Evolutionary conservation across 1,140 invertebrate species (phyloP).

Genomic region (Trissolcus basalis): DNA sequence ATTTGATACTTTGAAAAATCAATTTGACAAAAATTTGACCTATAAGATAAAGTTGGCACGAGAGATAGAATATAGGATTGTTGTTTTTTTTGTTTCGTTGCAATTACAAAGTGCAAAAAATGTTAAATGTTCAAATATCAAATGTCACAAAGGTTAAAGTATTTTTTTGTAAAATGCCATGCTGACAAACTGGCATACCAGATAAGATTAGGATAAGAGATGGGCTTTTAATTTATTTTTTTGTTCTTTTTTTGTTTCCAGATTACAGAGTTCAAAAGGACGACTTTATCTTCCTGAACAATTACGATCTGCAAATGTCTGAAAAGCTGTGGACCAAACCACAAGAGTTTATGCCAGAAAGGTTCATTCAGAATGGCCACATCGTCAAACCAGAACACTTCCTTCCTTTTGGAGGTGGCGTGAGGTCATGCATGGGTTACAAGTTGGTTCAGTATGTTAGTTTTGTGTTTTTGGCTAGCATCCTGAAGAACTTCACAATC

Average conservation of each 20-base stretch:
- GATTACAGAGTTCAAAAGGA: slow-evolving; percentile 85
- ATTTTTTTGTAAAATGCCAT: too few species aligned
- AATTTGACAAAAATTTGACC: too few species aligned
- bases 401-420: slow-evolving; percentile 90
- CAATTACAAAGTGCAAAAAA: too few species aligned
- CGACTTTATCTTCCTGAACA: slow-evolving; percentile 91
- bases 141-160: too few species aligned
- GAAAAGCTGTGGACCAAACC: slow-evolving; percentile 81
- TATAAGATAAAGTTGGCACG: too few species aligned
- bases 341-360: slow-evolving; percentile 78
- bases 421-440: slow-evolving; percentile 92
- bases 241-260: slow-evolving; percentile 53
- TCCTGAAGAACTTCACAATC: slow-evolving; percentile 87
- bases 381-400: slow-evolving; percentile 81
- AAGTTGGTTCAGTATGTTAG: slow-evolving; percentile 86
- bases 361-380: slow-evolving; percentile 82
- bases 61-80: too few species aligned
- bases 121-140: too few species aligned
- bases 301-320: slow-evolving; percentile 88
- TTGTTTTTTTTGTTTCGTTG: too few species aligned
- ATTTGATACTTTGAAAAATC: too few species aligned
- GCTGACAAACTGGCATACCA: too few species aligned
- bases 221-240: too few species aligned
- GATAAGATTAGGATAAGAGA: too few species aligned
- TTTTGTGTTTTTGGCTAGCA: slow-evolving; percentile 83